Percentiles rank a stretch among this genome's conserved stretches.
Evolutionary conservation across 53 echinoderm and acorn worm species (phyloP).

Genomic region (Holothuria scabra): DNA sequence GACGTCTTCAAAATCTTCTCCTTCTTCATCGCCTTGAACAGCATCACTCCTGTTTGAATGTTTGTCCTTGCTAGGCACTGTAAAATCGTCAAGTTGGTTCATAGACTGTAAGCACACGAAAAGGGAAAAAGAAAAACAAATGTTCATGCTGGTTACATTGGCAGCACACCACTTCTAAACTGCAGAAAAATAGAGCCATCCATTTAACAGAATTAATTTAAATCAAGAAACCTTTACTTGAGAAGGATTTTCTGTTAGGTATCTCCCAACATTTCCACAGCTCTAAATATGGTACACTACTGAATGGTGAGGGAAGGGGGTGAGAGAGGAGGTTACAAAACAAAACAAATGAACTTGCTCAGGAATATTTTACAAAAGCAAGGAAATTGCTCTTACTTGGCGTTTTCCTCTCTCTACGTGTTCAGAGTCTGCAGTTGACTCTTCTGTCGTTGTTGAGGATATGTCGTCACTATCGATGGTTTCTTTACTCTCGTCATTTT

Average conservation of each 20-base stretch:
- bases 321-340: too few species aligned
- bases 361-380: background rate
- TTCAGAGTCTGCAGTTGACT: conserved; percentile 93
- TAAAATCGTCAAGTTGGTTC: conserved; percentile 61
- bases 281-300: too few species aligned
- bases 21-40: conserved; percentile 59
- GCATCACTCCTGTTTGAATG: conserved; percentile 43
- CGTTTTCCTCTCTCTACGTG: conserved; percentile 80
- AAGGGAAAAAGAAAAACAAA: background rate
- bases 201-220: too few species aligned
- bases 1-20: conserved; percentile 82
- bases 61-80: conserved; percentile 42
- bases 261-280: too few species aligned
- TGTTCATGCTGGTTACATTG: too few species aligned
- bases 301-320: too few species aligned
- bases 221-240: too few species aligned
- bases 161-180: background rate
- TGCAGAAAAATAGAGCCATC: background rate
- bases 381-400: conserved; percentile 63
- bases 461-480: conserved; percentile 77
- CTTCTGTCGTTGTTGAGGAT: conserved; percentile 98
- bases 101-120: conserved; percentile 44
- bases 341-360: too few species aligned
- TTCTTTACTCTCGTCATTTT: conserved; percentile 64
- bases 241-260: too few species aligned